Conservation (phyloP, 1,140 invertebrate species). For the Anoplophora glabripennis region DNA sequence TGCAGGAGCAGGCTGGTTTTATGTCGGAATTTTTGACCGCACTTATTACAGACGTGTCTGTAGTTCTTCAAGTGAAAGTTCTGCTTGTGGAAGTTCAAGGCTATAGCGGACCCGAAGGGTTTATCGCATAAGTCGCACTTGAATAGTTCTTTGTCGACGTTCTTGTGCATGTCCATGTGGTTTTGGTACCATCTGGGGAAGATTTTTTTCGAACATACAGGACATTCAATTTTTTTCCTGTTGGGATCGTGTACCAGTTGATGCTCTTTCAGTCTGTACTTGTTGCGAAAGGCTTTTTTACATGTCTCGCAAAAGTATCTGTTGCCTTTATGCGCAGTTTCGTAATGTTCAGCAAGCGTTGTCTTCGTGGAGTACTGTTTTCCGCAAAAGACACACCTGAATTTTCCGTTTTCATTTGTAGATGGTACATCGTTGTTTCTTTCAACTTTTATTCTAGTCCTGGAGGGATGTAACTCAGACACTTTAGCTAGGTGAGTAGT, state of each 20-base stretch:
- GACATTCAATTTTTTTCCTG: conserved; percentile 15
- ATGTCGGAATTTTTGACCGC: no score
- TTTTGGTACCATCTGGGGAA: neutral
- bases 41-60: no score
- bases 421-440: no score
- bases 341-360: conserved; percentile 18
- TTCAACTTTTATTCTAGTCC: no score
- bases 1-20: no score
- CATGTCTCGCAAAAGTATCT: conserved; percentile 26
- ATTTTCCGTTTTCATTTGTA: conserved; percentile 10
- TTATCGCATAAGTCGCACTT: no score
- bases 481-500: no score
- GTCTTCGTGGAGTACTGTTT: conserved; percentile 29
- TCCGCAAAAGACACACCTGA: conserved; percentile 29
- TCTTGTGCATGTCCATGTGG: conserved; percentile 1
- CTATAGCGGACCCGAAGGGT: no score
- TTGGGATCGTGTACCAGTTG: conserved; percentile 15
- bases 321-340: conserved; percentile 26
- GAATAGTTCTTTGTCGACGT: no score
- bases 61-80: no score
- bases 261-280: conserved; percentile 10
- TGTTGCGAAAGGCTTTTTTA: conserved; percentile 17
- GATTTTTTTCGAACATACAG: conserved; percentile 15
- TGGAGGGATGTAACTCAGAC: no score
- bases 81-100: neutral